Conservation (phyloP, 2,888 invertebrate species). For the Caenorhabditis doughertyi region DNA sequence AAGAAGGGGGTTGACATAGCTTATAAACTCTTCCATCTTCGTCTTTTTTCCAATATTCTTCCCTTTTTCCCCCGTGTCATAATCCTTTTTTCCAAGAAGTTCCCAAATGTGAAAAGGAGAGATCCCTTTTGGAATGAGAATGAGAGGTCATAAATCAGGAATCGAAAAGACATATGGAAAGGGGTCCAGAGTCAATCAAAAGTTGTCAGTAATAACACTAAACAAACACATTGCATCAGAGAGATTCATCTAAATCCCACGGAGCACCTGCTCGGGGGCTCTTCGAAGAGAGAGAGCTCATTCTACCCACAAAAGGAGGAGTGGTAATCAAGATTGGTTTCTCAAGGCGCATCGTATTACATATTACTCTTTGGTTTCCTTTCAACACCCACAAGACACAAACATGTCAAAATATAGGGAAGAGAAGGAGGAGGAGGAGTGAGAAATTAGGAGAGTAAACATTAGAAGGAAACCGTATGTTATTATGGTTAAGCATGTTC, state of each 20-base stretch:
- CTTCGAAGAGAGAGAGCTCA: background rate
- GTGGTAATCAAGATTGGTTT: constrained; percentile 14
- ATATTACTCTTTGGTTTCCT: constrained; percentile 3
- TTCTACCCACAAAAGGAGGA: background rate
- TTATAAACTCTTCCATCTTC: constrained; percentile 52
- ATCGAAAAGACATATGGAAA: constrained; percentile 36
- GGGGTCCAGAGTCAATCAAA: constrained; percentile 38
- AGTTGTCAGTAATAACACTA: constrained; percentile 39
- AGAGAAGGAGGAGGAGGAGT: too few relatives aligned
- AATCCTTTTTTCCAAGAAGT: too few relatives aligned
- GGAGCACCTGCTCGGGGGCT: constrained; percentile 27
- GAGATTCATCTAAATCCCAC: constrained; percentile 11
- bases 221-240: constrained; percentile 43
- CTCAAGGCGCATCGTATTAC: constrained; percentile 25
- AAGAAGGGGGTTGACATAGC: constrained; percentile 28
- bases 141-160: constrained; percentile 16
- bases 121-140: too few relatives aligned
- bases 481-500: background rate
- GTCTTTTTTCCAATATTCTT: background rate
- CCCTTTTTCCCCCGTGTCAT: too few relatives aligned
- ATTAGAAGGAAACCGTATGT: constrained; percentile 29
- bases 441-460: background rate
- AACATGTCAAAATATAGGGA: constrained; percentile 22
- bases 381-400: constrained; percentile 7
- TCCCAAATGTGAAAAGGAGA: too few relatives aligned